These are phyloP conservation scores for Caenorhabditis inopinata DNA, from an alignment of 1,140 invertebrate genomes.

Conservation along the genomic window DNA sequence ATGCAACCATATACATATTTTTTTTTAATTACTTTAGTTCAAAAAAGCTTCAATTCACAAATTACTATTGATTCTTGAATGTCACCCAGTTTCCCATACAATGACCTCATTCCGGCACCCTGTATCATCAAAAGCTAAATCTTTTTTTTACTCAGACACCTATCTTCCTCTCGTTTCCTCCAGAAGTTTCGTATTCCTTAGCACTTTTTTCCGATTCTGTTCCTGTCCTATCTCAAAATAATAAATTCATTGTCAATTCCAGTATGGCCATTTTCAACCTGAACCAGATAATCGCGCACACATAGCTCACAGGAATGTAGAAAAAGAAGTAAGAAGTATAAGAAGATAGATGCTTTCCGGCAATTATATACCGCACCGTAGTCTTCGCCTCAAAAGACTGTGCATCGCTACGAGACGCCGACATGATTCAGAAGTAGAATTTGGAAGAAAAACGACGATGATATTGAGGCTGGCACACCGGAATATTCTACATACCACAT, in stretches of 20 bases:
- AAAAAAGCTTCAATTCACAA: too few species aligned
- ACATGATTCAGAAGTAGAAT: conserved; percentile 21
- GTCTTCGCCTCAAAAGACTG: background rate
- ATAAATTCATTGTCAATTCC: conserved; percentile 21
- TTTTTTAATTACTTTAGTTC: too few species aligned
- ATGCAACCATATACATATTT: too few species aligned
- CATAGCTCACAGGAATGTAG: background rate
- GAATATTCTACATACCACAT: conserved; percentile 25
- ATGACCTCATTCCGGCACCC: too few species aligned
- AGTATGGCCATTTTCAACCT: background rate
- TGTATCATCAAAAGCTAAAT: too few species aligned
- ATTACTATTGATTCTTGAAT: too few species aligned
- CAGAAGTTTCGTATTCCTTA: too few species aligned
- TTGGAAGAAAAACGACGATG: conserved; percentile 17
- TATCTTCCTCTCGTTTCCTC: too few species aligned
- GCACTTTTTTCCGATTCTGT: background rate
- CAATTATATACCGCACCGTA: conserved; percentile 30
- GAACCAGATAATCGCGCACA: background rate
- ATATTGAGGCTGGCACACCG: conserved; percentile 26
- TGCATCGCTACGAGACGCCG: background rate
- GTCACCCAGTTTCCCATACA: too few species aligned
- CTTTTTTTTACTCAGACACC: too few species aligned
- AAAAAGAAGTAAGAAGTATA: conserved; percentile 24
- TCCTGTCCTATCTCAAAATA: background rate
- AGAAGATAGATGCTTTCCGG: conserved; percentile 32